These are phyloP conservation scores for Melangyna quadrimaculata DNA, from an alignment of 2,888 invertebrate genomes.

Conservation along the genomic window DNA sequence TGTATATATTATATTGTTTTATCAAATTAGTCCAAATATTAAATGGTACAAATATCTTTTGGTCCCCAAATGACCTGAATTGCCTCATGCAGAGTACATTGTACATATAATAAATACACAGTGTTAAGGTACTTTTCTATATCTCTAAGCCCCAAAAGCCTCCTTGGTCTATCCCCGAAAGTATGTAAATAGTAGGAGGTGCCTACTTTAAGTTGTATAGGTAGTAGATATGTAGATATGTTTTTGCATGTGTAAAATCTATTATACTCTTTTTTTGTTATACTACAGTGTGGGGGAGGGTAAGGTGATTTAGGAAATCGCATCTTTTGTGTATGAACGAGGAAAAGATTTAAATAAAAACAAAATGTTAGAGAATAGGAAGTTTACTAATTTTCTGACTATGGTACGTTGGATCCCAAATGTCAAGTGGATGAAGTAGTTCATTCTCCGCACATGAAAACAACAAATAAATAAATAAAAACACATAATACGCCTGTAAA, in stretches of 20 bases:
- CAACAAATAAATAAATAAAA: neutral
- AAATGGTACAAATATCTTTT: conserved; percentile 39
- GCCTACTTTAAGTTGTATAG: neutral
- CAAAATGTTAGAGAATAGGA: neutral
- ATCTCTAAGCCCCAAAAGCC: neutral
- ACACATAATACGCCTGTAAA: neutral
- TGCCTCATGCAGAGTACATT: conserved; percentile 31
- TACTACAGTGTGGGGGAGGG: neutral
- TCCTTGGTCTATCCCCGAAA: neutral
- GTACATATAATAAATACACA: neutral
- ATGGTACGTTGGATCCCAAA: conserved; percentile 10
- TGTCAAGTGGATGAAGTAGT: conserved; percentile 32
- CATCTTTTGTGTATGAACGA: conserved; percentile 39
- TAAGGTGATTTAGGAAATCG: conserved; percentile 21
- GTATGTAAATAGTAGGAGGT: neutral
- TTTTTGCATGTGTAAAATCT: conserved; percentile 48
- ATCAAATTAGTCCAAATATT: conserved; percentile 49
- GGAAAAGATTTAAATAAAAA: conserved; percentile 8
- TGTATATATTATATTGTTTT: conserved; percentile 21
- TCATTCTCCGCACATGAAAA: neutral
- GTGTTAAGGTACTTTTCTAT: neutral
- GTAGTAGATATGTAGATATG: neutral
- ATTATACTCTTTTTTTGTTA: conserved; percentile 34
- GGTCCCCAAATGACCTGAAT: conserved; percentile 46
- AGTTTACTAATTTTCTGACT: conserved; percentile 26